Conservation (phyloP, 2,888 invertebrate species). For the Epistrophella euchroma region DNA sequence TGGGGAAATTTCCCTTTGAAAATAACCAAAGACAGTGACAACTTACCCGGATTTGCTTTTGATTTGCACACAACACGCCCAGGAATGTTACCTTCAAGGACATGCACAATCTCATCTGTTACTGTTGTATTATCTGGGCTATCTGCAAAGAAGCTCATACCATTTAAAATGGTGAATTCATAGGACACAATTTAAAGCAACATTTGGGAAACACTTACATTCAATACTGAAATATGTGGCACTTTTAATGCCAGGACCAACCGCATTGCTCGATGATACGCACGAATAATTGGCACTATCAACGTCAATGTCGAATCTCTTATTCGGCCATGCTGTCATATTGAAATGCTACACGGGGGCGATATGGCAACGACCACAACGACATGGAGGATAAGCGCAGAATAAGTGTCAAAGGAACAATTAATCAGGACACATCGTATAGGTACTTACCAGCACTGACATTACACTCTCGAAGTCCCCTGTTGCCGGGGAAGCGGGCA, state of each 20-base stretch:
- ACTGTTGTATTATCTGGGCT: slow-evolving; percentile 94
- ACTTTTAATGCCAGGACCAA: slow-evolving; percentile 92
- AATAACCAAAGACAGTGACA: neutral
- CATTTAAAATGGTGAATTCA: neutral
- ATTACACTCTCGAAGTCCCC: slow-evolving; percentile 95
- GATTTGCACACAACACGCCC: slow-evolving; percentile 85
- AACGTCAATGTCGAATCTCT: slow-evolving; percentile 89
- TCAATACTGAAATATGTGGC: slow-evolving; percentile 94
- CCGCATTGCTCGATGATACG: slow-evolving; percentile 90
- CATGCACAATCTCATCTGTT: slow-evolving; percentile 84
- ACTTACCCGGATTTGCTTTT: slow-evolving; percentile 84
- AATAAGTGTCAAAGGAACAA: slow-evolving; percentile 63
- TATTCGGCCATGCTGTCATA: slow-evolving; percentile 92
- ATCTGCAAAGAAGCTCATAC: slow-evolving; percentile 84
- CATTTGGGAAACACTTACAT: slow-evolving; percentile 87
- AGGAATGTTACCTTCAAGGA: slow-evolving; percentile 85
- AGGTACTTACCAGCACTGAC: slow-evolving; percentile 90
- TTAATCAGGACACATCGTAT: slow-evolving; percentile 64
- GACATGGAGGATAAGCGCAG: slow-evolving; percentile 5
- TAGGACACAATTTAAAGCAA: slow-evolving; percentile 42
- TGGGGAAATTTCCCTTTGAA: slow-evolving; percentile 1
- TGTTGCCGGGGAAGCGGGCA: slow-evolving; percentile 90
- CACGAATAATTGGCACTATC: slow-evolving; percentile 94
- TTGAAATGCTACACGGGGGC: slow-evolving; percentile 88
- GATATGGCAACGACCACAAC: neutral